Conservation (phyloP, 1,140 invertebrate species). For the Drosophila azteca region DNA sequence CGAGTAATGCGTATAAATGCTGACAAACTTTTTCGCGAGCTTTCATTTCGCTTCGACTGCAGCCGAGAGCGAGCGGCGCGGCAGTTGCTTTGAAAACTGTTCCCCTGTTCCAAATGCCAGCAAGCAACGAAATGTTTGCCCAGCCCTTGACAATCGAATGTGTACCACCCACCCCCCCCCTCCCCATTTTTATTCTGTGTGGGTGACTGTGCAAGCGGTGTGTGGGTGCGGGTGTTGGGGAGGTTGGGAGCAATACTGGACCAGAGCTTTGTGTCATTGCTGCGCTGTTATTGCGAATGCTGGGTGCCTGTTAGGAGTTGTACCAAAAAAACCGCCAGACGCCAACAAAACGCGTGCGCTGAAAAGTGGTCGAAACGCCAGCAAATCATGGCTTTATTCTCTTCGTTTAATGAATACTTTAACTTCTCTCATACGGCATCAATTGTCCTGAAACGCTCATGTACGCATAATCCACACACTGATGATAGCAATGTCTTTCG, state of each 20-base stretch:
- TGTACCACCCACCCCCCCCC: too few relatives aligned
- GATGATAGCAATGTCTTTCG: conserved; percentile 1
- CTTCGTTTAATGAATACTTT: too few relatives aligned
- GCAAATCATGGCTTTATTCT: conserved; percentile 19
- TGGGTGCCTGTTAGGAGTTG: conserved; percentile 59
- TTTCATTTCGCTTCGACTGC: conserved; percentile 39
- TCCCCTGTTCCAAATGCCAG: conserved; percentile 65
- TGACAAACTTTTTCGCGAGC: conserved; percentile 45
- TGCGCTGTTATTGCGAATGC: conserved; percentile 1
- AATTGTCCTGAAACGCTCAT: too few relatives aligned
- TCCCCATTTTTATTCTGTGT: neutral
- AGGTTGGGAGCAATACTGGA: conserved; percentile 7
- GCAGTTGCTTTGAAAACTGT: conserved; percentile 40
- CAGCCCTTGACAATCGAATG: conserved; percentile 58
- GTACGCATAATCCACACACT: neutral
- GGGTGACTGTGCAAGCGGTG: neutral
- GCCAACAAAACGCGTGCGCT: conserved; percentile 49
- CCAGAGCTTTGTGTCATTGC: conserved; percentile 31
- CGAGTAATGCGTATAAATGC: too few relatives aligned
- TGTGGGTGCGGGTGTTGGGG: neutral
- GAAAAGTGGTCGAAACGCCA: conserved; percentile 41
- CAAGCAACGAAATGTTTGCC: conserved; percentile 74
- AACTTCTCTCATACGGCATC: too few relatives aligned
- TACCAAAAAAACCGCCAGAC: conserved; percentile 73
- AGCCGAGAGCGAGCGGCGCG: neutral